Evolutionary conservation across 2,888 invertebrate species (phyloP).

Genomic region (Siphonodentalium dalli): DNA sequence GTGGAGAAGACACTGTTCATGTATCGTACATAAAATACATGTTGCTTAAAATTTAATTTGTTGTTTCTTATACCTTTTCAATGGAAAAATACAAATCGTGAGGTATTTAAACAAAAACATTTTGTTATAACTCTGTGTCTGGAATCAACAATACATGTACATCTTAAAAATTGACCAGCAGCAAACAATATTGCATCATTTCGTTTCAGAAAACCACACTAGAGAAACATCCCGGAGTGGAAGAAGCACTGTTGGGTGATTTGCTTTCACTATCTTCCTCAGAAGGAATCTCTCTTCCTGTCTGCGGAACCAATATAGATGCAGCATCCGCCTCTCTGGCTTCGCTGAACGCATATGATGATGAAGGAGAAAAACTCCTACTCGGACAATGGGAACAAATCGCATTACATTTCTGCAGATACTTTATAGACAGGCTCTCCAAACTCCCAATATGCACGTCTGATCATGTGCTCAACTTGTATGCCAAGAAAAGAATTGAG

Average conservation of each 20-base stretch:
- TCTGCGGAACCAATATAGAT: slow-evolving; percentile 32
- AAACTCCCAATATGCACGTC: slow-evolving; percentile 40
- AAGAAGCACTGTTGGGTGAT: slow-evolving; percentile 54
- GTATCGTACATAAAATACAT: neutral
- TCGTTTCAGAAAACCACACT: slow-evolving; percentile 39
- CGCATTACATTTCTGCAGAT: slow-evolving; percentile 31
- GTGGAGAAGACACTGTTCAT: neutral
- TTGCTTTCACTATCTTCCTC: slow-evolving; percentile 51
- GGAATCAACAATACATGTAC: too few species aligned
- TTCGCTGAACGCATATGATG: slow-evolving; percentile 56
- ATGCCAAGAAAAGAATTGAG: slow-evolving; percentile 40
- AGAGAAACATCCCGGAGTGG: slow-evolving; percentile 54
- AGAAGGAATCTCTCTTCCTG: slow-evolving; percentile 58
- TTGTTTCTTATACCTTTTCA: neutral
- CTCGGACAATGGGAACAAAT: slow-evolving; percentile 50
- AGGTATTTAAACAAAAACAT: too few species aligned
- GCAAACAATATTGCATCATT: too few species aligned
- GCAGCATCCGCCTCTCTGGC: slow-evolving; percentile 46
- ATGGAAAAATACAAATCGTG: too few species aligned
- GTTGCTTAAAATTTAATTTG: neutral
- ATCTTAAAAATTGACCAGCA: too few species aligned
- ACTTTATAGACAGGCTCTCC: slow-evolving; percentile 45
- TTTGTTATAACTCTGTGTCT: too few species aligned
- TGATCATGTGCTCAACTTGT: slow-evolving; percentile 33
- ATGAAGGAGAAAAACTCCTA: slow-evolving; percentile 48